These are phyloP conservation scores for Chloropsis hardwickii DNA, from an alignment of 2,113 vertebrate species.

Conservation along the genomic window DNA sequence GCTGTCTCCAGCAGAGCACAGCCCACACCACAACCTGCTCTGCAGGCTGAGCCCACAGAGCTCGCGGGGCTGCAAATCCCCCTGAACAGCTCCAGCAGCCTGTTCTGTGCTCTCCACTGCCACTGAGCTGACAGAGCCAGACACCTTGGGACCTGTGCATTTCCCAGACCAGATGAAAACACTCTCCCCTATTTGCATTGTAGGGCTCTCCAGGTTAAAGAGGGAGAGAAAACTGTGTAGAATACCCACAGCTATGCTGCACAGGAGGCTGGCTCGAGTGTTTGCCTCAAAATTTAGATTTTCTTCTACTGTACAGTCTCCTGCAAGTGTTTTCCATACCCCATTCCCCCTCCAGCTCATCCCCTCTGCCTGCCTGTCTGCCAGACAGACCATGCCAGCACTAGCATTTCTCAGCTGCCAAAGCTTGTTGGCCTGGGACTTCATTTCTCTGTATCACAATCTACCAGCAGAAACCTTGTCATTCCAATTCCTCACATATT, in stretches of 20 bases:
- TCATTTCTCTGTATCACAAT: conserved; percentile 37
- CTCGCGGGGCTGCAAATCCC: background rate
- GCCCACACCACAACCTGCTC: background rate
- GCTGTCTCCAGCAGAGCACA: background rate
- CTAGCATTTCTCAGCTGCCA: background rate
- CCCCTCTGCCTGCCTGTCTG: conserved; percentile 5
- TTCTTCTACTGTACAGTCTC: background rate
- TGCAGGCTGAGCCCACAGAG: background rate
- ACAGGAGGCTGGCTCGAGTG: background rate
- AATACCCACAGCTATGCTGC: background rate
- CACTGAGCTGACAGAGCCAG: background rate
- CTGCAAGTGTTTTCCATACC: background rate
- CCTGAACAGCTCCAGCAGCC: background rate
- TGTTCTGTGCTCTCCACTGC: background rate
- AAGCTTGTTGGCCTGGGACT: background rate
- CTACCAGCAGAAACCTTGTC: conserved; percentile 35
- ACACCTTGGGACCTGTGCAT: background rate
- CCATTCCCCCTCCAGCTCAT: background rate
- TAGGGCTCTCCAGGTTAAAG: background rate
- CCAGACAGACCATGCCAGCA: conserved; percentile 2
- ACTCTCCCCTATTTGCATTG: background rate
- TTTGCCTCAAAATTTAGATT: background rate
- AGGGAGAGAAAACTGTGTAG: background rate
- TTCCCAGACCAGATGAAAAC: background rate
- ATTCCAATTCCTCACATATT: conserved; percentile 40